phyloP scores from a whole-genome alignment of 2,113 vertebrate genomes.

The Ploceus nigricollis region DNA sequence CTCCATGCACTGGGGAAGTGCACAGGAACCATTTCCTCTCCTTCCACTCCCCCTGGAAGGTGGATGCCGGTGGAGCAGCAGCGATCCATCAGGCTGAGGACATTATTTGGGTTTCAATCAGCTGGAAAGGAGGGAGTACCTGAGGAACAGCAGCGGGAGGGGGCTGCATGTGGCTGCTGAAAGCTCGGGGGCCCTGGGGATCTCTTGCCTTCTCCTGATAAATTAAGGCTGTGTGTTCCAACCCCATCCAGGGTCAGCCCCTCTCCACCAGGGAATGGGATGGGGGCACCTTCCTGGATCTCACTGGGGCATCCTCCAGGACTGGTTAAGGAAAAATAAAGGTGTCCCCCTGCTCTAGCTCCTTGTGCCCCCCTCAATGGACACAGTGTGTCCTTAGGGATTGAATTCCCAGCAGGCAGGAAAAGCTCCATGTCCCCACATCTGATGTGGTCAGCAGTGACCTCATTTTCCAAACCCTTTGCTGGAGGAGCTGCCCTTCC shows the following conservation, averaged over 20 bases:
- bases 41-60: slow-evolving; percentile 14
- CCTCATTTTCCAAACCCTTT: background rate
- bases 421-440: accelerated
- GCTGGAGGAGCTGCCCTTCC: background rate
- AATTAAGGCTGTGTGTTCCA: background rate
- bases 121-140: slow-evolving; percentile 53
- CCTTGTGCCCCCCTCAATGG: background rate
- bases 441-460: accelerated
- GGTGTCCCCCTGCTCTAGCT: accelerated
- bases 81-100: slow-evolving; percentile 53
- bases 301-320: accelerated
- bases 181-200: background rate
- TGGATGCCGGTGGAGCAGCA: background rate
- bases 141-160: background rate
- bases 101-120: slow-evolving; percentile 58
- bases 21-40: slow-evolving; percentile 31
- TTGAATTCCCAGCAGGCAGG: background rate
- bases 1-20: background rate
- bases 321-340: accelerated
- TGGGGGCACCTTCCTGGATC: background rate
- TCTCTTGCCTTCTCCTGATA: background rate
- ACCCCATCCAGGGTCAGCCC: background rate
- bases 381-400: background rate
- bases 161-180: slow-evolving; percentile 39
- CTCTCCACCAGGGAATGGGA: background rate